Base-by-base conservation (phyloP, 2,113 vertebrate species). In the Pituophis catenifer region DNA sequence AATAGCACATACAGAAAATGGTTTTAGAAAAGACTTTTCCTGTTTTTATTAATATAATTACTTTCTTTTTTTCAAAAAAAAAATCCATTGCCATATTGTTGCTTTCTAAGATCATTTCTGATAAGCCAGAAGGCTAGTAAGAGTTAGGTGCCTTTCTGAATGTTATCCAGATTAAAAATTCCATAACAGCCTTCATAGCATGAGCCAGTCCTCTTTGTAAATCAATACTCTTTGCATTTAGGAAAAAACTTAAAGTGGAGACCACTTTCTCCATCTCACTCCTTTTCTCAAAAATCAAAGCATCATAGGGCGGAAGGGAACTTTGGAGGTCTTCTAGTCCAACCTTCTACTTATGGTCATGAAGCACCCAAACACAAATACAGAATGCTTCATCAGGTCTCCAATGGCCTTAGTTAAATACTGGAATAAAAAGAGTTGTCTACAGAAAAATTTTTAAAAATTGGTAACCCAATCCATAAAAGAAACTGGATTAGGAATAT, bases 321-420 rank as follows among this genome's bases (percentile, higher is more conserved):
- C 26, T n/a, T 65, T 29, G 62, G 1, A 65, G 26, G 62, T 65
- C 62, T 65, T 65, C 62, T 29, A 65, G 26, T 65, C 4, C 62
- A 70, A 15, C 12, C 29, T 70, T 70, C 59, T 62, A 26, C 9
- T 26, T 62, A 29, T n/a, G 13, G 29, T 70, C 24, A 50, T 12
- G 5, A 53, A 62, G 54, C 19, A 17, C 23, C n/a, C 9, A 89
- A n/a, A 86, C 65, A 58, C 89, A 93, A n/a, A 55, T 85, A 33
- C 17, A n/a, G 15, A 57, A 86, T 86, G 89, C 75, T 86, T n/a
- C 13, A 62, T 54, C 50, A 50, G 86, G 55, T 57, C 44, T 33
- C 50, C 53, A 86, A 53, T 90, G n/a, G 75, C 44, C 92, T 90
- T 15, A 54, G 57, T 26, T 90, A 54, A 90, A 90, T 86, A 93